These are phyloP conservation scores for Fregetta grallaria DNA, from an alignment of 2,113 vertebrate species.

Conservation along the genomic window DNA sequence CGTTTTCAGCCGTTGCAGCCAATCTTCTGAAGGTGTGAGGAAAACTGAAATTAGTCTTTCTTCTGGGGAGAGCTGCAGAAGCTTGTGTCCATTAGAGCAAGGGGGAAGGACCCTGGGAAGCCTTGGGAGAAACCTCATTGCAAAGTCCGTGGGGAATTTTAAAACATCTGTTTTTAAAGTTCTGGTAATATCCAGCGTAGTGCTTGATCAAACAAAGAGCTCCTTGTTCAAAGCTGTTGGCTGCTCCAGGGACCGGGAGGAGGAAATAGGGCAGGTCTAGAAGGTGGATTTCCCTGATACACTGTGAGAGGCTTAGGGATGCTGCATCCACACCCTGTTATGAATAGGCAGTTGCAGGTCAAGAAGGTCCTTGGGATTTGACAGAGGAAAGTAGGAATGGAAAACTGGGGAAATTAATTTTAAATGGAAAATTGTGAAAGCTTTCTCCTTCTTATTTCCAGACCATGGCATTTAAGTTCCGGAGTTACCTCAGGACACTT, in stretches of 20 bases:
- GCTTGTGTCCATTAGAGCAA: not conserved
- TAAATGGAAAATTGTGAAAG: not conserved
- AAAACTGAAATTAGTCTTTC: not conserved
- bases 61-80: not conserved
- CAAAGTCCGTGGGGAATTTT: not conserved
- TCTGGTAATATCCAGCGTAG: not conserved
- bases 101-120: not conserved
- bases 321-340: not conserved
- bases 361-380: not conserved
- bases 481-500: conserved; percentile 7
- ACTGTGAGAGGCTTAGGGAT: not conserved
- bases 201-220: not conserved
- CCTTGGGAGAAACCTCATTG: not conserved
- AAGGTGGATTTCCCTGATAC: not conserved
- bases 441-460: not conserved
- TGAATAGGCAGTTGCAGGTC: not conserved
- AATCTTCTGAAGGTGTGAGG: not conserved
- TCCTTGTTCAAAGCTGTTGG: not conserved
- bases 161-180: not conserved
- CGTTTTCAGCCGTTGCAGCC: not conserved
- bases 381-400: not conserved
- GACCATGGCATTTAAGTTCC: not conserved
- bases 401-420: not conserved
- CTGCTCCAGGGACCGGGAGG: not conserved
- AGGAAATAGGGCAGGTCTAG: not conserved